Base-by-base conservation (phyloP, 1,140 invertebrate genomes). In the Drosophila kikkawai region DNA sequence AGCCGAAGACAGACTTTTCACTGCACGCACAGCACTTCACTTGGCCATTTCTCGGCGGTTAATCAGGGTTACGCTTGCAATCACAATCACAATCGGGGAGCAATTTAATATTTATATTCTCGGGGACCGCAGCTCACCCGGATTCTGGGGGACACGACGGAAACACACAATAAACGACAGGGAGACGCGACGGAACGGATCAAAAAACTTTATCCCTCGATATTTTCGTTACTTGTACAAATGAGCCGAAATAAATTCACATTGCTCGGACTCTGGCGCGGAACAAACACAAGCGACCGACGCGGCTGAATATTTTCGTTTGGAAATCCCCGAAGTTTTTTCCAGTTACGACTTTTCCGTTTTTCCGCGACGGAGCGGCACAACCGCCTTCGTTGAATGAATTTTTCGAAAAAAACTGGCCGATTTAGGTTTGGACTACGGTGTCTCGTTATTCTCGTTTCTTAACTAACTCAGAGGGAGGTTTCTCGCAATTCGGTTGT, bases 41-140 rank as follows among this genome's bases (percentile, higher is more conserved):
- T 56, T 56, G 36, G 53, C 53, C 53, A 56, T 56, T 56, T 56
- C 53, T 56, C 53, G 53, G 53, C 53, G 53, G 53, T 56, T 56
- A 56, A 56, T 56, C 53, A 39, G 53, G 51, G 53, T 56, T 56
- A 56, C 17, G 51, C 53, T 39, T 39, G 53, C 53, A 56, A 56
- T 56, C 53, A 56, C 53, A 56, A 56, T 56, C 53, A 56, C 53
- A 56, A 39, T 5, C n/a, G 36, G 53, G 53, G 2, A 56, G 26
- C 19, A 55, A 56, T 56, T 56, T 56, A 56, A 39, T 56, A 56
- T 56, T 56, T 56, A 39, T 56, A 11, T 26, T 39, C 53, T 26
- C 51, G 51, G 17, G 51, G 51, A 55, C 26, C 26, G 26, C 15
- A 15, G 44, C 19, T 13, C 12, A 12, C 34, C 51, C 51, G 19